Evolutionary conservation across 2,113 vertebrate genomes (phyloP), one percentile per base, ranked within the genome.

Genomic region (Brachirus orientalis): DNA sequence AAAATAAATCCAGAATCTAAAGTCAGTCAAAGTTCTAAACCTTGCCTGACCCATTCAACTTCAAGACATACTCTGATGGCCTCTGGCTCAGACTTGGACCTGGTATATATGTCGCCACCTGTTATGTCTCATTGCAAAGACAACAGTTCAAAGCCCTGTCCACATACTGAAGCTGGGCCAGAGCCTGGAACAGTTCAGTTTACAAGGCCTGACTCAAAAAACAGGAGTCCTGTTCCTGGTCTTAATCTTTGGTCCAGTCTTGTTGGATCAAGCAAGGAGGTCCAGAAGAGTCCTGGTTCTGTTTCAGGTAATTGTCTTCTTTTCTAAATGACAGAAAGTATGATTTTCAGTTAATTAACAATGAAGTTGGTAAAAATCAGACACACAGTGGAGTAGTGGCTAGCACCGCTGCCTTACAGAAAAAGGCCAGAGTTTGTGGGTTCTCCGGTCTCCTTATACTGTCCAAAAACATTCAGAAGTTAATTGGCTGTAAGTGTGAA

Each of bases 281-380:
- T 36, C 12, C 54, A 16, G 28, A 75, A 7, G 40, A 82, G 69
- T 66, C 61, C 50, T 12, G 46, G 45, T 57, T 70, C 66, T 58
- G 20, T n/a, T 75, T 6, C 60, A 83, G 78, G 87, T 89, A 79
- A 80, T n/a, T 17, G 19, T 13, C 19, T 16, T 9, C 8, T 28
- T 28, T 28, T n/a, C n/a, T n/a, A n/a, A n/a, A n/a, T n/a, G n/a
- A n/a, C n/a, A n/a, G n/a, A n/a, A n/a, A n/a, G n/a, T n/a, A n/a
- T n/a, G n/a, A n/a, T n/a, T n/a, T n/a, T n/a, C n/a, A n/a, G n/a
- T n/a, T n/a, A n/a, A n/a, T n/a, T n/a, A n/a, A n/a, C n/a, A n/a
- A n/a, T n/a, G n/a, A n/a, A n/a, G n/a, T n/a, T n/a, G n/a, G n/a
- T n/a, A n/a, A n/a, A n/a, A n/a, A n/a, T n/a, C n/a, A n/a, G n/a